Evolutionary conservation across 2,888 invertebrate genomes (phyloP).

Genomic region (Urechis unicinctus): DNA sequence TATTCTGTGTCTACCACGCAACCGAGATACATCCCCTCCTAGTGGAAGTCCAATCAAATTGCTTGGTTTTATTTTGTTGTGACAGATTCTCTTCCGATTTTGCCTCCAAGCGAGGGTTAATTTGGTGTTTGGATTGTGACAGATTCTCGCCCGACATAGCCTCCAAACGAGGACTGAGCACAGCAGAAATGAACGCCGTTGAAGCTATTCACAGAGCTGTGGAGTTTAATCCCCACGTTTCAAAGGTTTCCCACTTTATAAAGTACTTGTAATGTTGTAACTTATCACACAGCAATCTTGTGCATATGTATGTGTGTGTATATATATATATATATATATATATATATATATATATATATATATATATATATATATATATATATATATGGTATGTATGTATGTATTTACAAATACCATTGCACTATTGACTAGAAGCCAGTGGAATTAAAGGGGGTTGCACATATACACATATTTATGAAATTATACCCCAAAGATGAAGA

Average conservation of each 20-base stretch:
- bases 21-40: too few relatives aligned
- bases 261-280: neutral
- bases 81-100: neutral
- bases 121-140: slow-evolving; percentile 10
- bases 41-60: too few relatives aligned
- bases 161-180: slow-evolving; percentile 73
- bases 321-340: neutral
- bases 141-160: slow-evolving; percentile 78
- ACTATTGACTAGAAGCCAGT: too few relatives aligned
- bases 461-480: too few relatives aligned
- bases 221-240: slow-evolving; percentile 96
- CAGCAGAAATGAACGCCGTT: slow-evolving; percentile 85
- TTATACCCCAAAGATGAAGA: too few relatives aligned
- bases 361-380: neutral
- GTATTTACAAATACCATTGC: too few relatives aligned
- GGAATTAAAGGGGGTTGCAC: too few relatives aligned
- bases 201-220: slow-evolving; percentile 93
- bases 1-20: too few relatives aligned
- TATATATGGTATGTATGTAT: too few relatives aligned
- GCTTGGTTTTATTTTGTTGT: too few relatives aligned
- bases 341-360: neutral
- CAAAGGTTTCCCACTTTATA: slow-evolving; percentile 58
- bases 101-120: neutral
- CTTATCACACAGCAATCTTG: neutral
- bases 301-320: neutral